Evolutionary conservation across 1,140 invertebrate genomes (phyloP), one percentile per base, ranked within the genome.

Genomic region (Drosophila nasuta): DNA sequence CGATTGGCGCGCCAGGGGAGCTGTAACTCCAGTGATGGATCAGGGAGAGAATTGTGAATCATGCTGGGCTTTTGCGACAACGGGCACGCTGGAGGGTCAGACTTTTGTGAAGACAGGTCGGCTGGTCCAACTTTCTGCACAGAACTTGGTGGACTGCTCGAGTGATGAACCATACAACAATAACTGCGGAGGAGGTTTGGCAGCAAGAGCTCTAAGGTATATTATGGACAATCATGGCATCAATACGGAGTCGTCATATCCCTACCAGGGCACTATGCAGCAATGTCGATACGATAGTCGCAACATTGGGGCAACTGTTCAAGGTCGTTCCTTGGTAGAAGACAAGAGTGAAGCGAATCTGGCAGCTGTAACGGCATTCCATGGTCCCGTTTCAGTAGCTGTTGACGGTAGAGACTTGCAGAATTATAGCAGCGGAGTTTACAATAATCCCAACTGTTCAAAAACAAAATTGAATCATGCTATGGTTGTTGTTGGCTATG

Each of bases 131-230:
- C 94, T 98, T 0, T 97, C 96, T 72, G 97, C 98, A 93, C 97
- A 98, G 93, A 98, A 98, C 88, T 92, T 98, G 8, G 93, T 98
- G 4, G 98, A 98, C 93, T 98, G 97, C 83, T 97, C 97, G 0
- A 85, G 68, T 1, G 94, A 93, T 43, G 5, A 13, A 0, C 67
- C 56, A 1, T 97, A 95, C 78, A 96, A 96, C 3, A 98, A 98
- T 92, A 92, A 96, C 5, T 98, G 97, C 82, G 93, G 95, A 59
- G 97, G 97, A 67, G 97, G 97, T 67, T 90, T 96, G 1, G 48
- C 97, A 94, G 94, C 7, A 0, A 2, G 94, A 49, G 96, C 96
- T 8, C 96, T 97, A 90, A 85, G 94, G 49, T 98, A 98, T 91
- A 94, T 98, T 48, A 95, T 94, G 81, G 94, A 95, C 1, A 98